phyloP scores from a whole-genome alignment of 2,888 invertebrate species.

The Onchidella celtica region DNA sequence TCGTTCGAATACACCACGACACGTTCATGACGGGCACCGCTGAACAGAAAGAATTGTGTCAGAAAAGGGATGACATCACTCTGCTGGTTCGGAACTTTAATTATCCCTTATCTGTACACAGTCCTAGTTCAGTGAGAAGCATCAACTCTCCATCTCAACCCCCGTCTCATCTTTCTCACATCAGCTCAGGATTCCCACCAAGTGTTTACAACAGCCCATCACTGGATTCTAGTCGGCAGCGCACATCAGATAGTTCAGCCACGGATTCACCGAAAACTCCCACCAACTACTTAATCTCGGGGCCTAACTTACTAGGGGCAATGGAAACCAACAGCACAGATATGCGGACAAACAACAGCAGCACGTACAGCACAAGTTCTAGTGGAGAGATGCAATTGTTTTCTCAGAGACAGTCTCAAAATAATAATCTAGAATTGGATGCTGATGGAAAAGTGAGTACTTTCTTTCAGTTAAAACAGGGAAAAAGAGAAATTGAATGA shows the following conservation, averaged over 20 bases:
- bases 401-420: slow-evolving; percentile 58
- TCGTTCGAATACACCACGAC: slow-evolving; percentile 91
- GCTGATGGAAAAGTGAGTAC: slow-evolving; percentile 82
- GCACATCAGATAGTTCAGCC: slow-evolving; percentile 27
- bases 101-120: slow-evolving; percentile 85
- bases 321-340: slow-evolving; percentile 51
- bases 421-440: slow-evolving; percentile 82
- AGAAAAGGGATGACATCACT: slow-evolving; percentile 90
- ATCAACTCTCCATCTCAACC: slow-evolving; percentile 47
- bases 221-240: slow-evolving; percentile 6
- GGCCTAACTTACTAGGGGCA: slow-evolving; percentile 32
- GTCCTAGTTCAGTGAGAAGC: slow-evolving; percentile 66
- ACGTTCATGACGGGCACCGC: slow-evolving; percentile 84
- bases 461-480: neutral
- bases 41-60: slow-evolving; percentile 71
- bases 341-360: slow-evolving; percentile 57
- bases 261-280: slow-evolving; percentile 51
- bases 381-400: slow-evolving; percentile 70
- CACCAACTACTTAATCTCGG: slow-evolving; percentile 41
- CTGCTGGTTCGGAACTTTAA: slow-evolving; percentile 92
- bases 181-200: slow-evolving; percentile 11
- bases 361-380: slow-evolving; percentile 73
- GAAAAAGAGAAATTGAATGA: too few relatives aligned
- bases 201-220: slow-evolving; percentile 43
- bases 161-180: neutral